Percentiles rank a stretch among this genome's conserved stretches.
These are phyloP conservation scores for Chaetodon auriga DNA, from an alignment of 2,113 vertebrate species.

Conservation along the genomic window DNA sequence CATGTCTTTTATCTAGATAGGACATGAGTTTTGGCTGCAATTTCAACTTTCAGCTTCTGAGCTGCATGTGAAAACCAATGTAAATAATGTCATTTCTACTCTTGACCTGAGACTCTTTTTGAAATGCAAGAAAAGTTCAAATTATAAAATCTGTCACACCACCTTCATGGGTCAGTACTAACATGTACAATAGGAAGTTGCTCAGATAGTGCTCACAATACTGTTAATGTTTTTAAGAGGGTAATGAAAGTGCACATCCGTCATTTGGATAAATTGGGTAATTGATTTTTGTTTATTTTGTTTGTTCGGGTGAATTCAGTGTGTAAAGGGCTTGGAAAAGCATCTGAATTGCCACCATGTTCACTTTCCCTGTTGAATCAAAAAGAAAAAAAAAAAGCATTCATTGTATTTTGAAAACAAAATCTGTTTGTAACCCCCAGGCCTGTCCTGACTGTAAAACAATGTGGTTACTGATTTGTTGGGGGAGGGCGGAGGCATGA, in stretches of 20 bases:
- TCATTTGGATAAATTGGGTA: conserved; percentile 57
- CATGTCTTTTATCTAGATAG: conserved; percentile 67
- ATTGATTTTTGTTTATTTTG: conserved; percentile 42
- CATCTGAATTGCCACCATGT: conserved; percentile 49
- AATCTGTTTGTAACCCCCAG: conserved; percentile 59
- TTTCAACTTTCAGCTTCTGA: conserved; percentile 78
- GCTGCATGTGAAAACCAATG: conserved; percentile 86
- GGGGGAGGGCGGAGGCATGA: conserved; percentile 44
- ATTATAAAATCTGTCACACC: conserved; percentile 61
- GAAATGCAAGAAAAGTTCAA: conserved; percentile 77
- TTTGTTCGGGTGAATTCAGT: conserved; percentile 44
- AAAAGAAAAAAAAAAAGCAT: conserved; percentile 54
- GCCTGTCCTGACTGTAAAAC: conserved; percentile 65
- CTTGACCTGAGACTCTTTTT: conserved; percentile 75
- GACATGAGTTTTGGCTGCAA: conserved; percentile 76
- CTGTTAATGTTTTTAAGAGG: conserved; percentile 57
- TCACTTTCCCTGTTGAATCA: conserved; percentile 68
- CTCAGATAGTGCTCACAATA: conserved; percentile 58
- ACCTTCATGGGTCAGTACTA: conserved; percentile 68
- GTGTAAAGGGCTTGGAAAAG: conserved; percentile 74
- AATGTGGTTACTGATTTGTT: conserved; percentile 53
- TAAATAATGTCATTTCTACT: conserved; percentile 87
- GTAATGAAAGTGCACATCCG: conserved; percentile 59
- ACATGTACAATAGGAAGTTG: conserved; percentile 72
- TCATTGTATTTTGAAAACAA: conserved; percentile 72